These are phyloP conservation scores for Aphidius gifuensis DNA, from an alignment of 1,140 invertebrate genomes.

Conservation along the genomic window DNA sequence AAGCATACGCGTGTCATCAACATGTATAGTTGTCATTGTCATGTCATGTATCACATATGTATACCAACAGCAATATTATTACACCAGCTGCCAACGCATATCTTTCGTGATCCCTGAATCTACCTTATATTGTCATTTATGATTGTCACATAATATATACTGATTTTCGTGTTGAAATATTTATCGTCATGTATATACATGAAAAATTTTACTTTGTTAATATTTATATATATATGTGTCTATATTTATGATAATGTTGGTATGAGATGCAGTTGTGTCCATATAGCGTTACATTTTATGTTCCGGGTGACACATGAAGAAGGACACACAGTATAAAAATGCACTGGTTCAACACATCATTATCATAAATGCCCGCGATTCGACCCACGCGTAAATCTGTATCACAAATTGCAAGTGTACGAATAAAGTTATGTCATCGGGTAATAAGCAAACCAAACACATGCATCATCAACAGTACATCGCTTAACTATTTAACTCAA, in stretches of 20 bases:
- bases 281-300: too few species aligned
- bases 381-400: constrained; percentile 54
- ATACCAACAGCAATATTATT: constrained; percentile 11
- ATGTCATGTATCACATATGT: not conserved
- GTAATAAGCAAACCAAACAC: not conserved
- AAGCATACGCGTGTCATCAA: constrained; percentile 11
- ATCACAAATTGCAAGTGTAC: constrained; percentile 48
- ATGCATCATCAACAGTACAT: not conserved
- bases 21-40: constrained; percentile 1
- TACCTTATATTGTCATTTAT: too few species aligned
- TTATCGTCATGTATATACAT: too few species aligned
- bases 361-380: constrained; percentile 51
- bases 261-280: not conserved
- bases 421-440: constrained; percentile 45
- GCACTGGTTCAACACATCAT: constrained; percentile 44
- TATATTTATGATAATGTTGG: not conserved
- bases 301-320: too few species aligned
- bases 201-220: too few species aligned
- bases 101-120: not conserved
- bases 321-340: constrained; percentile 25
- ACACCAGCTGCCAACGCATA: constrained; percentile 7
- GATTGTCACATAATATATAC: too few species aligned
- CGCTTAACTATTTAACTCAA: too few species aligned
- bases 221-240: not conserved
- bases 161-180: too few species aligned